Evolutionary conservation across 92 coral and sea anemone species (phyloP), one percentile per base, ranked within the genome.

Genomic region (Paramuricea clavata): DNA sequence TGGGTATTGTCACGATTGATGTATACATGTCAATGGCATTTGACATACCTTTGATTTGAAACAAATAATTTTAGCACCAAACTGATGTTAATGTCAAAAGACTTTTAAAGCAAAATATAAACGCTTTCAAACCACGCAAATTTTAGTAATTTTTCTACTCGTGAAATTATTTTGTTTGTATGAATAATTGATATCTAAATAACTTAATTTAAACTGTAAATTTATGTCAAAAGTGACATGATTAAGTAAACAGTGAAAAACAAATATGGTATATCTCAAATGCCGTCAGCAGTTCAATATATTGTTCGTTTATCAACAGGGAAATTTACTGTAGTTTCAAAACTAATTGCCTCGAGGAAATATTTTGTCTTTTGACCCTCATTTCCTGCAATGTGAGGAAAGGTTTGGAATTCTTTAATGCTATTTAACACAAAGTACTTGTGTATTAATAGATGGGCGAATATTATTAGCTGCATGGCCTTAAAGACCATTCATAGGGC

Each of bases 381-480:
- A 22, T 60, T 60, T 60, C 68, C 68, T 60, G 68, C 68, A 60
- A 60, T 60, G 12, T 60, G 68, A 60, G 31, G 32, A 60, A 60
- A 5, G 33, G 31, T 60, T 47, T 47, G 3, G 52, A 3, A 36
- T 36, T 36, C 8, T 36, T 3, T 36, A 36, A 36, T 36, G 42
- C 42, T 36, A 36, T 8, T 36, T 36, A 8, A 8, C 42, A 36
- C 8, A 36, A 36, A 36, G 8, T 36, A 8, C 42, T 36, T 36
- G 8, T 36, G 42, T 36, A 36, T 36, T 36, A 2, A 36, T 8
- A 36, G 8, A 36, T 8, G 42, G 42, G 42, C 8, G 8, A 36
- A 36, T 36, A 36, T 36, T 2, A 36, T 36, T 3, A 36, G 42
- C 3, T 36, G 8, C n/a, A n/a, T n/a, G n/a, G n/a, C n/a, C n/a